Base-by-base conservation (phyloP, 2,888 invertebrate species). In the Drosophila silvestris region DNA sequence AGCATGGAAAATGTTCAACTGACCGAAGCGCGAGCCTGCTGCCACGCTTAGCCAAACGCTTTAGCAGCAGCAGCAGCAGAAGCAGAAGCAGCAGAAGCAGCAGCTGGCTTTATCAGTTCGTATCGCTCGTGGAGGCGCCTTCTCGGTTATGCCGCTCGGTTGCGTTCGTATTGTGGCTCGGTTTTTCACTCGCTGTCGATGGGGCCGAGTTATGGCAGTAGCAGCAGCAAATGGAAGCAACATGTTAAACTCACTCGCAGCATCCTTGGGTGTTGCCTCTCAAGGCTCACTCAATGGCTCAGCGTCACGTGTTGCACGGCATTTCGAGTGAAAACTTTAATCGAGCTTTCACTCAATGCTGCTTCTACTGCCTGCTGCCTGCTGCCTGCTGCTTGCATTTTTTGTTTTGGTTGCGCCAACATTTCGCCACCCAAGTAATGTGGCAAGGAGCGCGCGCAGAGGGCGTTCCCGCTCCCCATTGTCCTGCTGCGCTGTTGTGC, bases 1-100 rank as follows among this genome's bases (percentile, higher is more conserved):
- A 86, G 85, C 85, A 91, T 91, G 86, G 91, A 86, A 87, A 77
- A 87, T 87, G 91, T 86, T 86, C 85, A 86, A 86, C 85, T 86
- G 85, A 86, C 90, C 91, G 89, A 88, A 81, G 63, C 75, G 75
- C 62, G 57, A 88, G 80, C 80, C 71, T 70, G 83, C 83, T 77
- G 85, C 74, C 82, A 89, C 87, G 85, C 83, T 87, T 83, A 89
- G 81, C 77, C 71, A 63, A 50, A 16, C 56, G 67, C 37, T 79
- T 61, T 64, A 37, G 26, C 79, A 51, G 22, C 32, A 41, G 35
- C 35, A 57, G 26, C 50, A 67, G 41, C n/a, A 50, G 62, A 35
- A 50, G 75, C 30, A 68, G 76, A 9, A 50, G 51, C 7, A 14
- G 39, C 16, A 28, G 41, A 32, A 41, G 62, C 22, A 28, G 47